Percentiles rank a stretch among this genome's conserved stretches.
Conservation (phyloP, 2,888 invertebrate species). For the Himalopsyche tibetana region DNA sequence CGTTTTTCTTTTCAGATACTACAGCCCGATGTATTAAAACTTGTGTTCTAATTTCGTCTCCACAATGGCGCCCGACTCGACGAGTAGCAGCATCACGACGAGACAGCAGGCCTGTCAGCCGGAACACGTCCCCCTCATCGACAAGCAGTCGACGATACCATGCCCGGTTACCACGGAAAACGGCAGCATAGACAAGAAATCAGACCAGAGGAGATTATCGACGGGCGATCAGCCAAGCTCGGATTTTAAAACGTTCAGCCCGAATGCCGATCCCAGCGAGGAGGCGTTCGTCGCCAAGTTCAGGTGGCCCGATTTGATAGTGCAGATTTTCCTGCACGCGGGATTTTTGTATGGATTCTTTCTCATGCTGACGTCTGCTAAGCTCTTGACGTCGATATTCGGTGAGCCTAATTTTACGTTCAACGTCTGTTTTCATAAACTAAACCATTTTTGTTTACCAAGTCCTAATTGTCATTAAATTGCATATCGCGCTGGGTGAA, state of each 20-base stretch:
- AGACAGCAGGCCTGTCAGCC: conserved; percentile 57
- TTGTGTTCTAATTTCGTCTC: background rate
- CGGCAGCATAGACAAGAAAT: background rate
- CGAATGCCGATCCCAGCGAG: conserved; percentile 15
- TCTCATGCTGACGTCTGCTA: conserved; percentile 79
- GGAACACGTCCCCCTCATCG: conserved; percentile 25
- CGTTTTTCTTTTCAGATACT: background rate
- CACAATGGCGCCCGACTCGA: conserved; percentile 64
- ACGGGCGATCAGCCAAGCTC: background rate
- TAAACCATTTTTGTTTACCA: too few species aligned
- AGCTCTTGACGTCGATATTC: conserved; percentile 82
- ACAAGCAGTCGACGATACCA: background rate
- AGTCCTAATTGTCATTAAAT: too few species aligned
- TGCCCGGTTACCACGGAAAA: background rate
- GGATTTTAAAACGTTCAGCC: background rate
- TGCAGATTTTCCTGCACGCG: conserved; percentile 82
- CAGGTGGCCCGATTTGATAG: conserved; percentile 85
- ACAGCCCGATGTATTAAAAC: conserved; percentile 13
- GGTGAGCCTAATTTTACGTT: conserved; percentile 77
- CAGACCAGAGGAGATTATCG: background rate
- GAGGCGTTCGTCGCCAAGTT: conserved; percentile 78
- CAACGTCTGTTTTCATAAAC: too few species aligned
- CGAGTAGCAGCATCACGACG: conserved; percentile 49
- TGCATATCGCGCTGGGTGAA: too few species aligned
- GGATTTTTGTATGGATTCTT: conserved; percentile 84